A percentile compares a stretch with the other conserved stretches of the same genome.
These are phyloP conservation scores for Schlechtendalia chinensis DNA, from an alignment of 1,140 invertebrate genomes.

Conservation along the genomic window DNA sequence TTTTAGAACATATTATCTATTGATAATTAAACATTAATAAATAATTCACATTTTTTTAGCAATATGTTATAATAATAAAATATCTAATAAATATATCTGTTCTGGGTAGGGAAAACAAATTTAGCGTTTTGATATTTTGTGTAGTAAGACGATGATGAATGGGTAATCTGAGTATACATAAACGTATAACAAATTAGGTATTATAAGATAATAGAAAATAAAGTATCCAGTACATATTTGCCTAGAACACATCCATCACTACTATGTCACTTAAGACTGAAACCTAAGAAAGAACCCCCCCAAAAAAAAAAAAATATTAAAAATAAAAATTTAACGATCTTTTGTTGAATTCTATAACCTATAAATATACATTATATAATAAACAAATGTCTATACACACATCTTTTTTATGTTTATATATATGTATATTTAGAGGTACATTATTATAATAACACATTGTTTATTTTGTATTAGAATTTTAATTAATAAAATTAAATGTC, in stretches of 20 bases:
- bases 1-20: too few species aligned
- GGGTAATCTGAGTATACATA: constrained; percentile 15
- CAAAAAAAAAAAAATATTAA: neutral
- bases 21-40: too few species aligned
- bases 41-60: too few species aligned
- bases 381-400: too few species aligned
- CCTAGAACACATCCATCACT: constrained; percentile 1
- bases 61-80: too few species aligned
- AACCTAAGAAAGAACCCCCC: neutral
- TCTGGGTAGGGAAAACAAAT: neutral
- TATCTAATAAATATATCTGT: too few species aligned
- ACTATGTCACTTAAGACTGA: neutral
- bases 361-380: neutral
- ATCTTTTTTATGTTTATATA: too few species aligned
- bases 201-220: constrained; percentile 1
- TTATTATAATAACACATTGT: too few species aligned
- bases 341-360: neutral
- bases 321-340: neutral
- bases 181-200: constrained; percentile 13
- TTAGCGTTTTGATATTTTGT: neutral
- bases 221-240: constrained; percentile 13
- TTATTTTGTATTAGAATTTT: too few species aligned
- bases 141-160: constrained; percentile 13
- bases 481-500: too few species aligned
- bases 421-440: too few species aligned